Percentiles rank a stretch among this genome's conserved stretches.
These are phyloP conservation scores for Caiman crocodilus DNA, from an alignment of 2,797 vertebrate species.

Conservation along the genomic window DNA sequence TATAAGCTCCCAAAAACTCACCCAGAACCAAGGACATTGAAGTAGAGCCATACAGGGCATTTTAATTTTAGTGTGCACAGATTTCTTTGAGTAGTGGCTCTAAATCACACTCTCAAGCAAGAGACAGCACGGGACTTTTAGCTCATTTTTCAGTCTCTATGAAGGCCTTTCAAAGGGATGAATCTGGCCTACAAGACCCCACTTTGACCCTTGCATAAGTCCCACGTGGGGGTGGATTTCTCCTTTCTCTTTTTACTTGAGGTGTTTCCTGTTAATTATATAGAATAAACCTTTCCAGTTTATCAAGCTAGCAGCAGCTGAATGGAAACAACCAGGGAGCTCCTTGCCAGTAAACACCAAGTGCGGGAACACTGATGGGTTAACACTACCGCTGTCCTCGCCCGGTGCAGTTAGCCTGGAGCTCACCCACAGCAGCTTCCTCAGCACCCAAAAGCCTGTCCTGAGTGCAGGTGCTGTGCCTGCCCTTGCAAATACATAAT, in stretches of 20 bases:
- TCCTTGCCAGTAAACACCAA: not conserved
- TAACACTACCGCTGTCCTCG: constrained; percentile 28
- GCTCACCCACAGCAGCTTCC: constrained; percentile 13
- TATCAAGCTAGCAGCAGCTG: not conserved
- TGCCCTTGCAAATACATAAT: not conserved
- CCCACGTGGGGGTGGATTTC: not conserved
- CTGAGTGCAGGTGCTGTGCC: constrained; percentile 9
- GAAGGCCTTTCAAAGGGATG: not conserved
- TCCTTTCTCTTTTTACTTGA: not conserved
- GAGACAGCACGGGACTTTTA: not conserved
- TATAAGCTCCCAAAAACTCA: not conserved
- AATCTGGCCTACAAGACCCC: not conserved
- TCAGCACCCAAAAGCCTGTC: constrained; percentile 21
- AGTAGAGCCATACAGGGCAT: too few species aligned
- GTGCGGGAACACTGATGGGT: constrained; percentile 29
- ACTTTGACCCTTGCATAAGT: not conserved
- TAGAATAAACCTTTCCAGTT: not conserved
- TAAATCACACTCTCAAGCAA: accelerated
- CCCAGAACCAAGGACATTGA: too few species aligned
- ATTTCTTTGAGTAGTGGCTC: not conserved
- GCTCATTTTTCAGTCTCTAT: not conserved
- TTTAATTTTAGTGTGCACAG: too few species aligned
- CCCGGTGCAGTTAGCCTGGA: constrained; percentile 52
- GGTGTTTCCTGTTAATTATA: not conserved
- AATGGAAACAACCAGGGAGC: not conserved